Conservation (phyloP, 1,140 invertebrate genomes). For the Dendroctonus valens region DNA sequence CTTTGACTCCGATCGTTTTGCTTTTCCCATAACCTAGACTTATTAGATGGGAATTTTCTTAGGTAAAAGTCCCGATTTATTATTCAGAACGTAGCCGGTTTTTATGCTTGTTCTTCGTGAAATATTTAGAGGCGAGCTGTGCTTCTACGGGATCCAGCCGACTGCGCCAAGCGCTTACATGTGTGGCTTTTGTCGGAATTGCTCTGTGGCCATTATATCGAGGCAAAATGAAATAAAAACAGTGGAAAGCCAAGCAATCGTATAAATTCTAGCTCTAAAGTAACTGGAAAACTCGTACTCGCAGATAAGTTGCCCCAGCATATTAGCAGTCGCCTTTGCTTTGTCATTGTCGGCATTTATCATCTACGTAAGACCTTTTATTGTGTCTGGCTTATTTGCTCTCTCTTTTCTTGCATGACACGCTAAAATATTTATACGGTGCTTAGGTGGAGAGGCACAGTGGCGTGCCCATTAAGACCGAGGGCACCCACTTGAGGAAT, state of each 20-base stretch:
- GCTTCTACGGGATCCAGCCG: too few species aligned
- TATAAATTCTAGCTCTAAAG: not conserved
- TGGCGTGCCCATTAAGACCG: too few species aligned
- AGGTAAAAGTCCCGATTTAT: constrained; percentile 20
- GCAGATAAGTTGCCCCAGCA: constrained; percentile 4
- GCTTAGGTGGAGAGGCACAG: not conserved
- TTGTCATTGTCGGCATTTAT: constrained; percentile 20
- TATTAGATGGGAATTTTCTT: constrained; percentile 26
- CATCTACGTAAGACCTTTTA: constrained; percentile 6
- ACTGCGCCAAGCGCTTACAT: too few species aligned
- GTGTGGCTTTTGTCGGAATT: too few species aligned
- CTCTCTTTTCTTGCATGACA: not conserved
- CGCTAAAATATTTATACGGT: constrained; percentile 4
- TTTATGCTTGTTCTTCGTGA: constrained; percentile 17
- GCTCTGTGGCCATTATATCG: too few species aligned
- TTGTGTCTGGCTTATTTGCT: constrained; percentile 10
- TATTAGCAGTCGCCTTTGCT: constrained; percentile 6
- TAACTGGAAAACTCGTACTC: constrained; percentile 8
- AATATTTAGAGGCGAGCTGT: constrained; percentile 20
- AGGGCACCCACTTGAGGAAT: too few species aligned
- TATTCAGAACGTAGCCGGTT: constrained; percentile 15
- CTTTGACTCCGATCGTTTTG: constrained; percentile 24
- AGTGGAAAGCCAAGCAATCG: constrained; percentile 5
- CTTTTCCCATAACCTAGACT: constrained; percentile 17
- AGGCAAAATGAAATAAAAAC: constrained; percentile 5